phyloP scores from a whole-genome alignment of 2,797 vertebrate species.

The Pseudocheirus occidentalis region DNA sequence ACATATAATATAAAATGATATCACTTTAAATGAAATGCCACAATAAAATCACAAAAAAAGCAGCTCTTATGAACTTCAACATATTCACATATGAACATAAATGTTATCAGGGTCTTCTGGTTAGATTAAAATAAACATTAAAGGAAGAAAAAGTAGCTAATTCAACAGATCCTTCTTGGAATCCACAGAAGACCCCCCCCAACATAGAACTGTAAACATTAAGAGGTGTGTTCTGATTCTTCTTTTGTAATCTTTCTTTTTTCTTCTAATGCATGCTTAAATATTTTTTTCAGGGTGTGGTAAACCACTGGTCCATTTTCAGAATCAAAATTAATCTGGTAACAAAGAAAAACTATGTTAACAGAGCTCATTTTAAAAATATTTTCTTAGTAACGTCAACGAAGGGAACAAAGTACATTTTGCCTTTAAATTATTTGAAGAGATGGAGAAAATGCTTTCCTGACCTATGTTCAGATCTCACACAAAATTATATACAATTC shows the following conservation, averaged over 20 bases:
- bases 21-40: conserved; percentile 58
- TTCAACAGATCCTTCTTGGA: conserved; percentile 51
- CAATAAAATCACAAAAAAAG: conserved; percentile 13
- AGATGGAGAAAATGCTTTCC: not conserved
- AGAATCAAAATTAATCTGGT: conserved; percentile 87
- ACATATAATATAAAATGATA: conserved; percentile 62
- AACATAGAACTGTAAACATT: conserved; percentile 56
- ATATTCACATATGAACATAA: conserved; percentile 38
- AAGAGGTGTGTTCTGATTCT: conserved; percentile 76
- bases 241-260: conserved; percentile 85
- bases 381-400: conserved; percentile 15
- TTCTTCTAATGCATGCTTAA: conserved; percentile 89
- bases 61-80: conserved; percentile 44
- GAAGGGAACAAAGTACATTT: not conserved
- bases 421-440: not conserved
- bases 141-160: conserved; percentile 57
- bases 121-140: conserved; percentile 54
- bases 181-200: conserved; percentile 53
- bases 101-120: conserved; percentile 46
- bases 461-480: not conserved
- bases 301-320: conserved; percentile 87
- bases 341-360: conserved; percentile 74
- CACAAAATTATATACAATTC: conserved; percentile 28
- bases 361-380: conserved; percentile 33
- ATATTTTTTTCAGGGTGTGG: conserved; percentile 89